Percentiles rank a stretch among this genome's conserved stretches.
phyloP scores from a whole-genome alignment of 2,888 invertebrate genomes.

The Taphrorychus bicolor region DNA sequence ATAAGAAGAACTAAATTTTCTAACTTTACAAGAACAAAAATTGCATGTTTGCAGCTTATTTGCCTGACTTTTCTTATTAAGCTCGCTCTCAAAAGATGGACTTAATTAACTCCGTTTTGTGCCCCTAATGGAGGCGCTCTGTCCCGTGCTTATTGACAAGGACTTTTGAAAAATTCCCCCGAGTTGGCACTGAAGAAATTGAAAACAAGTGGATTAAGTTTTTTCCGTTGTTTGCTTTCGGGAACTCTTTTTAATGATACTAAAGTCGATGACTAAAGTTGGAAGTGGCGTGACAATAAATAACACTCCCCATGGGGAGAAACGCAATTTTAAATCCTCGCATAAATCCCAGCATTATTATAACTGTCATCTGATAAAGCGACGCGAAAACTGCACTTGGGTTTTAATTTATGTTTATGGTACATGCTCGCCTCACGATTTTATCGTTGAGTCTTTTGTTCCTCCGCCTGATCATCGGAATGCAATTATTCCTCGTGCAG shows the following conservation, averaged over 20 bases:
- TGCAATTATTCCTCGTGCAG: not conserved
- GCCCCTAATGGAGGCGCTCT: not conserved
- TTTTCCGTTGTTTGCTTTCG: not conserved
- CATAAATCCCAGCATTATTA: slow-evolving; percentile 41
- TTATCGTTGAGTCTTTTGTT: no score
- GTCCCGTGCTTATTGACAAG: not conserved
- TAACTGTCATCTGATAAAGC: slow-evolving; percentile 40
- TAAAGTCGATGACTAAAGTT: not conserved
- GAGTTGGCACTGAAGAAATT: not conserved
- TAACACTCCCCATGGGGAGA: slow-evolving; percentile 16
- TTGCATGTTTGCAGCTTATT: slow-evolving; percentile 2
- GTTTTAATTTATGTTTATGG: slow-evolving; percentile 37
- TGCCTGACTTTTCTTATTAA: slow-evolving; percentile 11
- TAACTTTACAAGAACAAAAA: slow-evolving; percentile 2
- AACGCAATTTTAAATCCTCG: slow-evolving; percentile 36
- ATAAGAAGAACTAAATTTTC: slow-evolving; percentile 6
- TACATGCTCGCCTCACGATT: not conserved
- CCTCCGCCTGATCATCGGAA: no score
- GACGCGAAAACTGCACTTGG: slow-evolving; percentile 33
- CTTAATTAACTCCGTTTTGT: not conserved
- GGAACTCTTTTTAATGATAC: not conserved
- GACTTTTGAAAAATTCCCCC: not conserved
- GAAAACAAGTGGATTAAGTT: not conserved
- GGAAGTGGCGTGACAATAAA: slow-evolving; percentile 20
- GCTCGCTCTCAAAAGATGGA: not conserved